Evolutionary conservation across 2,113 vertebrate genomes (phyloP), one percentile per base, ranked within the genome.

Genomic region (Prolemur simus): DNA sequence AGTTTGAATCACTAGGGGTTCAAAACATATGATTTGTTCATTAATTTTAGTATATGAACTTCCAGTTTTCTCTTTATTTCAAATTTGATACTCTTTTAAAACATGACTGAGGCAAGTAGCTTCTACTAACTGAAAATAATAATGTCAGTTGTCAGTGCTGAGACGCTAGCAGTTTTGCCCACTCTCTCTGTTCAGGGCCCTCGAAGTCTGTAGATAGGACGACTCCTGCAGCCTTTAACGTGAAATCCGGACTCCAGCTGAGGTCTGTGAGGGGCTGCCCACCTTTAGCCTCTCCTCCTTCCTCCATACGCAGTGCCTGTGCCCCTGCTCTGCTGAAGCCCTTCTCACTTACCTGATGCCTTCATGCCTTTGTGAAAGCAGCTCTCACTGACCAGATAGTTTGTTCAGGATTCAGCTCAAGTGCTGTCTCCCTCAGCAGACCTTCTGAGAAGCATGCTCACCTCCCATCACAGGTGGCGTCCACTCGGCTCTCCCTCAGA

Each of bases 321-420:
- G 6, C 17, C 56, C 32, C 23, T 14, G 39, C 73, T 58, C 34
- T 74, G 6, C 58, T 1, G 32, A 32, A 21, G 3, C 45, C 66
- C 56, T 32, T 32, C 60, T 37, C 21, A 7, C 1, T 25, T 20
- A 0, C 29, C 58, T n/a, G 6, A n/a, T 0, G 6, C 6, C 34
- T 52, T 27, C n/a, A 29, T 15, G 52, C 63, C 77, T 42, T 29
- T 12, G 23, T 18, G 66, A 56, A 56, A 9, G 21, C n/a, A 4
- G 32, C 73, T 49, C 14, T 47, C 39, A 8, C 64, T 37, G 5
- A 1, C 69, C 37, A 21, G 74, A 21, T 4, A 5, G 29, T 56
- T 63, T 66, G 29, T 45, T 60, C 23, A 14, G 34, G 34, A 6
- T 25, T 23, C 23, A 17, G 0, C 34, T 5, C 25, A 14, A 25